These are phyloP conservation scores for Melanotaenia nigrans DNA, from an alignment of 2,797 vertebrate species.

Conservation along the genomic window DNA sequence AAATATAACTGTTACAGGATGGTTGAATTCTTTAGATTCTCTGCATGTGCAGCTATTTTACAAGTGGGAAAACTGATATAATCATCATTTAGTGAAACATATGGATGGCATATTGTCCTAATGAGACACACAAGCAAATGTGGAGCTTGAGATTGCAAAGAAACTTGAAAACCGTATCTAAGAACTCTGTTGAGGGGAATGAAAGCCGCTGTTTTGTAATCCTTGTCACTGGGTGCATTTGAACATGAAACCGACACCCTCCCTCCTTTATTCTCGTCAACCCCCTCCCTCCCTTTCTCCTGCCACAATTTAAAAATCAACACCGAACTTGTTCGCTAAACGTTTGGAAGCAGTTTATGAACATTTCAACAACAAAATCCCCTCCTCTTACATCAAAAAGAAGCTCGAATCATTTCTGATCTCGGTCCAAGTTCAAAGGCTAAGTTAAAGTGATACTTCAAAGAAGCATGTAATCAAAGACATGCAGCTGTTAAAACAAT, in stretches of 20 bases:
- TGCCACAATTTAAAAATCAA: conserved; percentile 80
- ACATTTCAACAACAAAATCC: conserved; percentile 97
- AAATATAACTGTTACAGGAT: conserved; percentile 56
- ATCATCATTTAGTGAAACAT: conserved; percentile 44
- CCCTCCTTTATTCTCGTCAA: conserved; percentile 45
- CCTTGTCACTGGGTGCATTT: conserved; percentile 52
- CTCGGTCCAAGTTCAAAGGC: conserved; percentile 99
- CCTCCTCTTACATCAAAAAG: conserved; percentile 97
- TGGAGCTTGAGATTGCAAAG: conserved; percentile 25
- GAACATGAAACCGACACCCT: conserved; percentile 55
- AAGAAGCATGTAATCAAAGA: conserved; percentile 99
- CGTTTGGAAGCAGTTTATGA: conserved; percentile 90
- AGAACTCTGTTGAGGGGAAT: conserved; percentile 38
- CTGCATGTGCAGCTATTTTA: conserved; percentile 20
- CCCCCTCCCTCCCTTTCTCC: conserved; percentile 4
- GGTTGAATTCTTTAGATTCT: conserved; percentile 41
- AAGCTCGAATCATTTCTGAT: conserved; percentile 96
- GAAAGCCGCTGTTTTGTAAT: conserved; percentile 57
- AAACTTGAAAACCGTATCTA: conserved; percentile 19
- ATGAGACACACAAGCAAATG: conserved; percentile 53
- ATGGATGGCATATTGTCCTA: conserved; percentile 55
- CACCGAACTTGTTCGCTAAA: conserved; percentile 86
- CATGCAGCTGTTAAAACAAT: conserved; percentile 99
- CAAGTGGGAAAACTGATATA: conserved; percentile 43
- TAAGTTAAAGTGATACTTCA: conserved; percentile 98